Percentiles rank a stretch among this genome's conserved stretches.
These are phyloP conservation scores for Edolisoma coerulescens DNA, from an alignment of 2,113 vertebrate species.

Conservation along the genomic window DNA sequence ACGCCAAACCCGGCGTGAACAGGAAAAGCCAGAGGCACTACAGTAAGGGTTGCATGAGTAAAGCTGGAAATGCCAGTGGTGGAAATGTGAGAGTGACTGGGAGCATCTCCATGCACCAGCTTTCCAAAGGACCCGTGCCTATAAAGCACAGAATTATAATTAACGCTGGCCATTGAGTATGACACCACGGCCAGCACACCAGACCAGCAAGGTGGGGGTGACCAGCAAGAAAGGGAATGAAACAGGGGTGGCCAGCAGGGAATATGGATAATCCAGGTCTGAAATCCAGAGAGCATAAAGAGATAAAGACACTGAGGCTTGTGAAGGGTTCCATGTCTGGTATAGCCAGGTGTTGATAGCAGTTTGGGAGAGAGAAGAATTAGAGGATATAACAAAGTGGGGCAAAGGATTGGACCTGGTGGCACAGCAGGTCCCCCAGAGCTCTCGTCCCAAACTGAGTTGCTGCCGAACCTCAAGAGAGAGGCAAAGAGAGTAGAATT, in stretches of 20 bases:
- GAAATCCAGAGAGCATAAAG: neutral
- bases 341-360: neutral
- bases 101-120: neutral
- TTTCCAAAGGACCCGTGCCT: neutral
- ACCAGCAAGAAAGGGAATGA: neutral
- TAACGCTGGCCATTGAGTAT: rapidly evolving
- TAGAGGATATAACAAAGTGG: neutral
- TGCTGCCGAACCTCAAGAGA: neutral
- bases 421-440: neutral
- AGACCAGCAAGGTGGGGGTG: neutral
- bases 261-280: neutral
- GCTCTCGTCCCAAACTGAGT: neutral
- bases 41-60: slow-evolving; percentile 56
- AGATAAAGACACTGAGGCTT: neutral
- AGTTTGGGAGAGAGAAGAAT: neutral
- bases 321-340: neutral
- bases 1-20: slow-evolving; percentile 5
- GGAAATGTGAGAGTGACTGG: neutral
- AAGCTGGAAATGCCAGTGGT: neutral
- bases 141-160: neutral
- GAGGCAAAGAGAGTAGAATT: neutral
- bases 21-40: slow-evolving; percentile 69
- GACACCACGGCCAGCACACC: rapidly evolving
- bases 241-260: neutral
- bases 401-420: neutral